Conservation (phyloP, 2,888 invertebrate genomes). For the Lithophane ornitopus region DNA sequence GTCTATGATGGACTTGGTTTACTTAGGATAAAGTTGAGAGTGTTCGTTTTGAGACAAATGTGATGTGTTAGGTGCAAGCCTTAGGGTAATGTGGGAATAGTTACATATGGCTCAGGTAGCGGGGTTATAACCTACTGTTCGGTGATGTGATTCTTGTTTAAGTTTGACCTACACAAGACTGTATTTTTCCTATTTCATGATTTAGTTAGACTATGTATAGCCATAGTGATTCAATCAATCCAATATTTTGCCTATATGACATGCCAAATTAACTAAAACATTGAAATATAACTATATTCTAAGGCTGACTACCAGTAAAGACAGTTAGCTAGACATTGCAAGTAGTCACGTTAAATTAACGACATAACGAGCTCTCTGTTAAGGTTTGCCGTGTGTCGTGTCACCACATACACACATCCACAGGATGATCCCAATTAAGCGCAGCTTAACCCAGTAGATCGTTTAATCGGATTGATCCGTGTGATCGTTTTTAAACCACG, state of each 20-base stretch:
- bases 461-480: slow-evolving; percentile 3
- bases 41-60: slow-evolving; percentile 1
- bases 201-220: neutral
- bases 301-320: neutral
- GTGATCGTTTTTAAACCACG: slow-evolving; percentile 10
- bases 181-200: neutral
- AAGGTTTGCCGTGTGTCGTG: neutral
- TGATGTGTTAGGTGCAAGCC: slow-evolving; percentile 4
- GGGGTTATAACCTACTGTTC: neutral
- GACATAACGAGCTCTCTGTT: neutral
- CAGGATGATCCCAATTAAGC: neutral
- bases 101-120: neutral
- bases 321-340: neutral
- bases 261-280: neutral
- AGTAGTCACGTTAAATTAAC: neutral
- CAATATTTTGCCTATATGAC: neutral
- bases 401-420: neutral
- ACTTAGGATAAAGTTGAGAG: neutral
- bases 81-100: neutral
- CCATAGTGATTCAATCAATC: neutral
- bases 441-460: slow-evolving; percentile 1
- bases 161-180: neutral
- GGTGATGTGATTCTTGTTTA: neutral
- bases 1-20: neutral
- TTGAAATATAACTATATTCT: neutral